Conservation (phyloP, 2,113 vertebrate species). For the Phyllostomus hastatus region DNA sequence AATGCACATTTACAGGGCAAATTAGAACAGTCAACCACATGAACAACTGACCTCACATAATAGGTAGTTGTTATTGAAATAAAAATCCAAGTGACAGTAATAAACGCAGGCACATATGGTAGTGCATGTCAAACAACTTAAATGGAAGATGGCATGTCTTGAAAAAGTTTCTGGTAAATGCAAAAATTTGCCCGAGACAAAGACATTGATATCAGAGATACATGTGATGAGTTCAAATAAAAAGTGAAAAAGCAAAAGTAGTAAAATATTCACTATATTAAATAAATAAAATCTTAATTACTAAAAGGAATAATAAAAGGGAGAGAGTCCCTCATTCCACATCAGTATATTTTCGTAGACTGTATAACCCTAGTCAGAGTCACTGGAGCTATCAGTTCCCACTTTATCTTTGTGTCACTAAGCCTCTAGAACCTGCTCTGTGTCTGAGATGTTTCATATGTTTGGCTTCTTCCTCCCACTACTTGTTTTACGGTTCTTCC, state of each 20-base stretch:
- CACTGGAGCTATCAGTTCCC: background rate
- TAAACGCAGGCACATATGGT: background rate
- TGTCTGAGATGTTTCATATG: background rate
- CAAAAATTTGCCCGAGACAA: background rate
- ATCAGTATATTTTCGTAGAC: background rate
- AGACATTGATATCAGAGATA: background rate
- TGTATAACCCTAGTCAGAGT: background rate
- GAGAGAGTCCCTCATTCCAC: background rate
- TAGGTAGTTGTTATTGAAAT: background rate
- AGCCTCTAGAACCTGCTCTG: background rate
- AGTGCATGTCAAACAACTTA: background rate
- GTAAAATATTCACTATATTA: slow-evolving; percentile 4
- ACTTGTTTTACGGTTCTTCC: background rate
- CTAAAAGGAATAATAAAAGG: background rate
- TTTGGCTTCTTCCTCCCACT: background rate
- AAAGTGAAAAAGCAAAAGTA: slow-evolving; percentile 28
- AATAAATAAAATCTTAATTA: slow-evolving; percentile 3
- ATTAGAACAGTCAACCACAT: background rate
- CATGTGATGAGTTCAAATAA: background rate
- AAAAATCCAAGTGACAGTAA: slow-evolving; percentile 1
- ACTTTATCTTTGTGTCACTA: background rate
- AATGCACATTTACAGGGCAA: slow-evolving; percentile 24
- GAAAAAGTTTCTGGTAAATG: background rate
- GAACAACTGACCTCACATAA: background rate
- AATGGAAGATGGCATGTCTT: background rate